Percentiles rank a stretch among this genome's conserved stretches.
Evolutionary conservation across 2,113 vertebrate genomes (phyloP).

Genomic region (Ivindomyrus marchei): DNA sequence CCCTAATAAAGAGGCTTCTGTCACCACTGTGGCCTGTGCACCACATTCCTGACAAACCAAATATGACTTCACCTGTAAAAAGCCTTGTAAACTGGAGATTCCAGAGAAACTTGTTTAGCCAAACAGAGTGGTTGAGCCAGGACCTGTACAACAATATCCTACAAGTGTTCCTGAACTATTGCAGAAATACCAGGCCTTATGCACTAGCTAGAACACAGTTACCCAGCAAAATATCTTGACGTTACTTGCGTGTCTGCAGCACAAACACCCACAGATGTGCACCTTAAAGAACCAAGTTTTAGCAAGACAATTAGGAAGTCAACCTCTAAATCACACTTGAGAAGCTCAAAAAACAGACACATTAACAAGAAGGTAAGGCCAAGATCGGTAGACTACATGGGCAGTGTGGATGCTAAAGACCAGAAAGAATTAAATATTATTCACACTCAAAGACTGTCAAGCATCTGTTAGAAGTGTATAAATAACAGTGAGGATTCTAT

Average conservation of each 20-base stretch:
- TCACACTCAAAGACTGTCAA: neutral
- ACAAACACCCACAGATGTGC: neutral
- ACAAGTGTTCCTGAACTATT: neutral
- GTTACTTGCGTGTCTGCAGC: neutral
- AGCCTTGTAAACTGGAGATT: neutral
- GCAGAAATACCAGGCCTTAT: neutral
- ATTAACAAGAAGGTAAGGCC: neutral
- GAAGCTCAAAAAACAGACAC: neutral
- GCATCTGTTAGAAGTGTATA: neutral
- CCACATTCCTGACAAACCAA: neutral
- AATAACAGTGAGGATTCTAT: neutral
- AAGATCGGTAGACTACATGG: neutral
- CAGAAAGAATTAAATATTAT: neutral
- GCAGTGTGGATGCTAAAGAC: neutral
- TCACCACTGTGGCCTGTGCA: neutral
- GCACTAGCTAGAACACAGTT: neutral
- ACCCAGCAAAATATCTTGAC: neutral
- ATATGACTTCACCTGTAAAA: neutral
- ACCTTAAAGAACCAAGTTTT: neutral
- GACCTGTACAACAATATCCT: neutral
- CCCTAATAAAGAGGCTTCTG: neutral
- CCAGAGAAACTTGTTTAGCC: constrained; percentile 1
- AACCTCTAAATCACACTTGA: neutral
- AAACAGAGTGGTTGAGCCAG: neutral
- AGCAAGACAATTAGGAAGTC: neutral